A percentile compares a stretch with the other conserved stretches of the same genome.
Evolutionary conservation across 2,888 invertebrate genomes (phyloP).

Genomic region (Hypomecis atomaria): DNA sequence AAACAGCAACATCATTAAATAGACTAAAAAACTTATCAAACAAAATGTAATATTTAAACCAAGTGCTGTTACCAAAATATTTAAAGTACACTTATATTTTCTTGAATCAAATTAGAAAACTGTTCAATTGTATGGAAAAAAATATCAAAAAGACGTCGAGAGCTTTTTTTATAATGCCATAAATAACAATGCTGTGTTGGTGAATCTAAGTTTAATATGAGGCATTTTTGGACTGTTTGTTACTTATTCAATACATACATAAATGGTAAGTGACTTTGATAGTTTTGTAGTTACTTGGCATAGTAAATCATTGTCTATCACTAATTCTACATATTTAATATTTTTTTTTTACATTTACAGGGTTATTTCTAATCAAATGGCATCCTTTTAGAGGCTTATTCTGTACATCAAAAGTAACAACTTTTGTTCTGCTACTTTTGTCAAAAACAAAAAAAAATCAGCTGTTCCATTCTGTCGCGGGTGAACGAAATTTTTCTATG

Average conservation of each 20-base stretch:
- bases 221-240: constrained; percentile 52
- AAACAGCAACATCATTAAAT: no score
- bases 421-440: no score
- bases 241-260: constrained; percentile 57
- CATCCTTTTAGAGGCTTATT: no score
- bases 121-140: not conserved
- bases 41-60: not conserved
- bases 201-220: constrained; percentile 51
- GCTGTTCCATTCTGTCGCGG: no score
- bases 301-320: no score
- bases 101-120: not conserved
- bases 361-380: no score
- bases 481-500: no score
- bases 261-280: constrained; percentile 57
- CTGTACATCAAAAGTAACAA: no score
- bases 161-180: constrained; percentile 1
- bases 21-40: not conserved
- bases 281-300: not conserved
- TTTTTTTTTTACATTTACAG: no score
- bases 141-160: constrained; percentile 1
- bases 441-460: no score
- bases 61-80: not conserved
- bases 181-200: constrained; percentile 18
- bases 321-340: no score
- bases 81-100: not conserved